Evolutionary conservation across 1,140 invertebrate species (phyloP).

Genomic region (Drosophila yakuba): DNA sequence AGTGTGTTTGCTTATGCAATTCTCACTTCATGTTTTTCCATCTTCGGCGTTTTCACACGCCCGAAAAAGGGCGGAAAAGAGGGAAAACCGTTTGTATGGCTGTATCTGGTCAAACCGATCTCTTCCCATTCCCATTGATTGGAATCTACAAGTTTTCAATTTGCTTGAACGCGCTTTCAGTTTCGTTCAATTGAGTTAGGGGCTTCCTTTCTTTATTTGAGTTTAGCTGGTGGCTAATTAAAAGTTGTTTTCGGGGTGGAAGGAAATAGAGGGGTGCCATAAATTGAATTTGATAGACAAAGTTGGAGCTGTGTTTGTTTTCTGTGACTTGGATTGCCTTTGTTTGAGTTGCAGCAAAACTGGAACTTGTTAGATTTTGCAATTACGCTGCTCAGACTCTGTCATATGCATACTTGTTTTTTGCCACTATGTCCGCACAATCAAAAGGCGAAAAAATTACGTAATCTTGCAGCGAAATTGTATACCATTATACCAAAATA

Average conservation of each 20-base stretch:
- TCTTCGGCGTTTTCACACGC: slow-evolving; percentile 62
- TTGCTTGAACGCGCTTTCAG: slow-evolving; percentile 62
- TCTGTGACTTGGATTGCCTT: slow-evolving; percentile 20
- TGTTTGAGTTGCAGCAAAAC: slow-evolving; percentile 34
- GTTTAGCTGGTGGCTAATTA: slow-evolving; percentile 38
- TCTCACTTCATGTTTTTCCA: slow-evolving; percentile 49
- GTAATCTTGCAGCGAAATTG: slow-evolving; percentile 48
- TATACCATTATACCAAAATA: slow-evolving; percentile 50
- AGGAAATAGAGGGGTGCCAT: slow-evolving; percentile 6
- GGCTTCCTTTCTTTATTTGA: slow-evolving; percentile 32
- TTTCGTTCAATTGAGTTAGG: slow-evolving; percentile 66
- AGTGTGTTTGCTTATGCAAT: slow-evolving; percentile 66
- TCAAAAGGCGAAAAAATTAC: slow-evolving; percentile 45
- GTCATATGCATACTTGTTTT: slow-evolving; percentile 41
- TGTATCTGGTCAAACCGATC: slow-evolving; percentile 22
- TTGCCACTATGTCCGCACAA: slow-evolving; percentile 37
- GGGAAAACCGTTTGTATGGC: slow-evolving; percentile 15
- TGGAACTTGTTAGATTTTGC: slow-evolving; percentile 50
- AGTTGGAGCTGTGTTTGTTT: slow-evolving; percentile 19
- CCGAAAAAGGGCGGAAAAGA: slow-evolving; percentile 45
- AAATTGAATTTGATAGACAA: slow-evolving; percentile 54
- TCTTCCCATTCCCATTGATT: slow-evolving; percentile 38
- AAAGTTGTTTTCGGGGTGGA: slow-evolving; percentile 4
- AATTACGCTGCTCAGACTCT: slow-evolving; percentile 39
- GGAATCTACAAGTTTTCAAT: slow-evolving; percentile 65